Base-by-base conservation (phyloP, 2,797 vertebrate species). In the Lateolabrax maculatus region DNA sequence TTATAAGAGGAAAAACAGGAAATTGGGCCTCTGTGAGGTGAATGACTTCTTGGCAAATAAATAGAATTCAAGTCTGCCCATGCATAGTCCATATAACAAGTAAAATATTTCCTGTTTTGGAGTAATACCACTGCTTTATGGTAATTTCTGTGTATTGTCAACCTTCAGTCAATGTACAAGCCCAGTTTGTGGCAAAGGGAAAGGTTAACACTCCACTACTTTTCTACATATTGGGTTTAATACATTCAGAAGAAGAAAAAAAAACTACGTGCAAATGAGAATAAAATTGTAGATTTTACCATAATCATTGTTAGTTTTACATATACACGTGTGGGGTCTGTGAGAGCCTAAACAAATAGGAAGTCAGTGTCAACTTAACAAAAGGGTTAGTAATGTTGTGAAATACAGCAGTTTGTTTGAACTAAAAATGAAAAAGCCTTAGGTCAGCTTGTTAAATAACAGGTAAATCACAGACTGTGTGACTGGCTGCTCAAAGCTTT, bases 381-480 rank as follows among this genome's bases (percentile, higher is more conserved):
- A 31, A 52, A 19, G 21, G 11, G 8, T 57, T 71, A 65, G 29
- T 62, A 63, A 39, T 18, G 27, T 23, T 29, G 9, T 37, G 51
- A 34, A 68, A 53, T 37, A 0, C 3, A 27, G n/a, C 19, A 46
- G n/a, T 70, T 74, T 58, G 63, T 71, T 71, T 67, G 23, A 74
- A 72, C 60, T 69, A 4, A 61, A 72, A 49, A 74, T 61, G 1
- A 27, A 68, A 25, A 56, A 46, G 56, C 60, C 9, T 3, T 44
- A 21, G 63, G 57, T 80, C 56, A 37, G 39, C 27, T 23, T 1
- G 37, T 44, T 67, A 58, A 60, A 60, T 58, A 63, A 49, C 39
- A 52, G 46, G 55, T 70, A 56, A 76, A 71, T 72, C 67, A 27
- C 46, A 69, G 62, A 58, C 39, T 86, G 74, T 77, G 39, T 0